Evolutionary conservation across 2,888 invertebrate genomes (phyloP), one percentile per base, ranked within the genome.

Genomic region (Eristalis pertinax): DNA sequence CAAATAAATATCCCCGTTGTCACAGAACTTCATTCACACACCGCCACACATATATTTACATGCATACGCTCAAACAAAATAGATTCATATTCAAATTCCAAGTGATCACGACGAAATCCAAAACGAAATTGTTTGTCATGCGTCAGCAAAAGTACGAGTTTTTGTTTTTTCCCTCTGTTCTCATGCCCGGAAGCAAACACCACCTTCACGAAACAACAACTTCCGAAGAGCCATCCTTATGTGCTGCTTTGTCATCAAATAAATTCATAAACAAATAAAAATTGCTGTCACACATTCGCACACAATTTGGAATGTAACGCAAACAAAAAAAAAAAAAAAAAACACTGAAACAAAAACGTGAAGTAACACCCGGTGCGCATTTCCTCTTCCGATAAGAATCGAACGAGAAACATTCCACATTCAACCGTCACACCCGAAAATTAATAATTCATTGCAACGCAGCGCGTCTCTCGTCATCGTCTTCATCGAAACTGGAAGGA

Each of bases 341-440:
- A 22, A 10, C 1, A 15, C 15, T 15, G 13, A 41, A 15, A 43
- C 50, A n/a, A n/a, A 50, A 50, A 5, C 50, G 50, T 50, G 19
- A 50, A 76, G 24, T 26, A 65, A 41, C 35, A n/a, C 11, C 29
- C 11, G 19, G 7, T 4, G 43, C 35, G 43, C 68, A 38, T 64
- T 78, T 82, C 81, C 85, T 74, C 74, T 81, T 67, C 74, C 65
- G 86, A 86, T 82, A 78, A 85, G 63, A 68, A 19, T 50, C 50
- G 19, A 19, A 26, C 35, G 22, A 22, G 7, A n/a, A 29, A n/a
- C 58, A 58, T 58, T 58, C 24, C 43, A 19, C 19, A 19, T 19
- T 26, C 26, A 60, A 24, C 72, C 19, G 68, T 81, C 81, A 74
- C 77, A 74, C 81, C 77, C 81, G 19, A 81, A 81, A 69, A 81